Evolutionary conservation across 1,140 invertebrate genomes (phyloP), one percentile per base, ranked within the genome.

Genomic region (Drosophila azteca): DNA sequence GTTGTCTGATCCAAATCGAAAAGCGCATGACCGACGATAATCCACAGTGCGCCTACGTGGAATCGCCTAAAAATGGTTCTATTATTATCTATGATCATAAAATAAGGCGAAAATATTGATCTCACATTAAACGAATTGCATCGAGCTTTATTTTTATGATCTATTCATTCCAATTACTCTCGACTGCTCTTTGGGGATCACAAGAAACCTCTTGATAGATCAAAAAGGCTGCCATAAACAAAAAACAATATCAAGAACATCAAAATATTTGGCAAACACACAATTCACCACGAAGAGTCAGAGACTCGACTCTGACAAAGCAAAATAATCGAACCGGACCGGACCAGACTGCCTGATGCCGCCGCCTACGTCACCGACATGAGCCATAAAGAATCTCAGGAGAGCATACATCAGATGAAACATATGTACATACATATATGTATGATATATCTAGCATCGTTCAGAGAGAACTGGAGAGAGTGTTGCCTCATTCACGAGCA

Each of bases 311-410:
- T 31, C 78, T 68, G 68, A 68, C 63, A 77, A 77, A 39, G 75
- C 48, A 73, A 49, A 65, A 78, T 50, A 53, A 53, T 60, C 26
- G 46, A 44, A 44, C 20, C 39, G 54, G 29, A 52, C 57, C 60
- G 60, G 67, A 53, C 77, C 45, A 74, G 69, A 74, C 55, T 52
- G 24, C 7, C 58, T 51, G 55, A 62, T 77, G 81, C 82, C 82
- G 81, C 82, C 82, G 78, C 49, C 82, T 87, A 85, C 82, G 82
- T 85, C 82, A 85, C 61, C 59, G 83, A 60, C 67, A 77, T 53
- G 73, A 77, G 65, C 64, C 73, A 81, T 67, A 68, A 60, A 54
- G 22, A 58, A 43, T 53, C 45, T 41, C 58, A 22, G 41, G 59
- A 70, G 55, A 59, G 69, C 58, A 52, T 55, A 43, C 51, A 41